Evolutionary conservation across 2,113 vertebrate genomes (phyloP), one percentile per base, ranked within the genome.

Genomic region (Azemiops feae): DNA sequence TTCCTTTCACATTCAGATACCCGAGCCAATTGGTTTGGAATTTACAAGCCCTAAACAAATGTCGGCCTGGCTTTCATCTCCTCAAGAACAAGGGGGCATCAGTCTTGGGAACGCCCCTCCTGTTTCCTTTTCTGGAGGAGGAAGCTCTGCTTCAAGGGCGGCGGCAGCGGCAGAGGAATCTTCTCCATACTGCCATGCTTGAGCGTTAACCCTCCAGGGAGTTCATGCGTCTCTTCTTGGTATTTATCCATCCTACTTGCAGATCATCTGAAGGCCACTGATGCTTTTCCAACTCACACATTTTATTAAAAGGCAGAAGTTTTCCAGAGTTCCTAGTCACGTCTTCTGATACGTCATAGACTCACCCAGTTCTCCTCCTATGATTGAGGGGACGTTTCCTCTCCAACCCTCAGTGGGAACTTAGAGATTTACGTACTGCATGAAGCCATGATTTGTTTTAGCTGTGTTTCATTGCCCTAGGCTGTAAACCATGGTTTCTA

Each of bases 1-100:
- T 93, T 90, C 94, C 96, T 97, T 98, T 98, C 97, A 97, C 96
- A 97, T 97, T 97, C 96, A 97, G 96, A 95, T 97, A 97, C 97
- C 96, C 97, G 96, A 96, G 95, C 95, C 97, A 97, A 96, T 97
- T 97, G 96, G 97, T 96, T 98, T 97, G 97, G 97, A 97, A 98
- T 98, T 97, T 97, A 98, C 97, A 97, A 97, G 97, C 96, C 94
- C 97, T 97, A 98, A 98, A 98, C 97, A 98, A 98, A 97, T 97
- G 97, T 97, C 96, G 97, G 96, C 96, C 94, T 95, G 69, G 20
- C 97, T 98, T 98, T 97, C 96, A 98, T 97, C 97, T 97, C 94
- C 94, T 92, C 93, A 94, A 95, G 95, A 94, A 96, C 95, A 96
- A 97, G 95, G 90, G 89, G 34, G 87, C 93, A 94, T 89, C 93